A percentile compares a stretch with the other conserved stretches of the same genome.
Conservation (phyloP, 2,113 vertebrate species). For the Anthoscopus minutus region DNA sequence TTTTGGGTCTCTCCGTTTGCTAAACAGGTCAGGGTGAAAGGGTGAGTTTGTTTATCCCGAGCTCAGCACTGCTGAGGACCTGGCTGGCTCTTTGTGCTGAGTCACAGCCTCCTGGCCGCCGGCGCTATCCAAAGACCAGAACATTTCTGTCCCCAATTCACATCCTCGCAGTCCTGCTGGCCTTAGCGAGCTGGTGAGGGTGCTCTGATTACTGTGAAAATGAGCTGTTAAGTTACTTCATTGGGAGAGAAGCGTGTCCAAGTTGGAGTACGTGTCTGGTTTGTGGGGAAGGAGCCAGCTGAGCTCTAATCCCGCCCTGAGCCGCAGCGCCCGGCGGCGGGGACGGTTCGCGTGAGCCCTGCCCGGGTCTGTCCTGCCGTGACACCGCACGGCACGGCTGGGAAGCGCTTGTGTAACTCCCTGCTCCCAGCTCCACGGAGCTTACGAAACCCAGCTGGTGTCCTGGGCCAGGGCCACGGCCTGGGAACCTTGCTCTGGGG, state of each 20-base stretch:
- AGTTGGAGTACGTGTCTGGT: rapidly evolving
- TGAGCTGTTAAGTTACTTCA: rapidly evolving
- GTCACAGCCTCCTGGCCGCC: neutral
- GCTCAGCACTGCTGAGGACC: neutral
- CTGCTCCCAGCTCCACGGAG: neutral
- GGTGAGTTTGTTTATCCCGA: neutral
- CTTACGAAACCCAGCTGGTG: neutral
- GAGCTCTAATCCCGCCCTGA: neutral
- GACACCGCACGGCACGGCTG: rapidly evolving
- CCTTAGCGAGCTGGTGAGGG: rapidly evolving
- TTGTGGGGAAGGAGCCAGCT: neutral
- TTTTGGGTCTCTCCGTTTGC: neutral
- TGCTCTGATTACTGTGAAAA: rapidly evolving
- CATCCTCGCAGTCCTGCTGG: neutral
- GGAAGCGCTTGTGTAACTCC: neutral
- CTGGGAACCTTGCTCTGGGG: neutral
- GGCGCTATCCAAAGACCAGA: rapidly evolving
- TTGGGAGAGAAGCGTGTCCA: rapidly evolving
- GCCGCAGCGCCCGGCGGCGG: neutral
- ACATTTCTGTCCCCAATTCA: neutral
- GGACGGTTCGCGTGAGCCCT: neutral
- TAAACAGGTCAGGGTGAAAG: neutral
- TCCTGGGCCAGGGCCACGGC: neutral
- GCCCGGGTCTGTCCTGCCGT: neutral
- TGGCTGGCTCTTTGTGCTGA: neutral